Evolutionary conservation across 2,113 vertebrate species (phyloP).

Genomic region (Limanda limanda): DNA sequence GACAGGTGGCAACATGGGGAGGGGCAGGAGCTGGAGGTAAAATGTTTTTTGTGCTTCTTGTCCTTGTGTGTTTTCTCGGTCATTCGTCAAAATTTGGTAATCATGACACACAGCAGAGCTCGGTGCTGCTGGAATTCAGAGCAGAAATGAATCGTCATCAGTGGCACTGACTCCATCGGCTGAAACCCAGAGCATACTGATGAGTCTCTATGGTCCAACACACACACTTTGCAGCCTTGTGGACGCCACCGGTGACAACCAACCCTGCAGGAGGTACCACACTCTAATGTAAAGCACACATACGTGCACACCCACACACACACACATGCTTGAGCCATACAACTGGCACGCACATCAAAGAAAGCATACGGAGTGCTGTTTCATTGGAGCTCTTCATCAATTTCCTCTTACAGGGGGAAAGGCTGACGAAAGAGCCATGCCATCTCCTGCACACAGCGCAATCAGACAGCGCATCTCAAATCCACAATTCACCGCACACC

Average conservation of each 20-base stretch:
- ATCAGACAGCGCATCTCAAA: slow-evolving; percentile 83
- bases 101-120: slow-evolving; percentile 19
- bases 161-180: slow-evolving; percentile 48
- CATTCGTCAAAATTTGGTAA: slow-evolving; percentile 32
- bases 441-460: slow-evolving; percentile 79
- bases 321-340: slow-evolving; percentile 25
- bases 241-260: slow-evolving; percentile 54
- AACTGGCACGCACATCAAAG: slow-evolving; percentile 68
- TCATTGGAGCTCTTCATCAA: slow-evolving; percentile 75
- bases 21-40: slow-evolving; percentile 13
- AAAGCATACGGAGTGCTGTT: slow-evolving; percentile 79
- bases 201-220: slow-evolving; percentile 66
- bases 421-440: slow-evolving; percentile 78
- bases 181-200: slow-evolving; percentile 61
- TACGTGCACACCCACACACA: neutral
- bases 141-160: slow-evolving; percentile 53
- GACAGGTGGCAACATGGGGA: slow-evolving; percentile 16
- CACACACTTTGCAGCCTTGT: slow-evolving; percentile 41
- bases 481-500: slow-evolving; percentile 82
- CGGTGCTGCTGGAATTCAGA: slow-evolving; percentile 20
- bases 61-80: slow-evolving; percentile 23
- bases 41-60: slow-evolving; percentile 30
- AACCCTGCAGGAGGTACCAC: slow-evolving; percentile 67
- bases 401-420: slow-evolving; percentile 76
- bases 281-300: slow-evolving; percentile 65